Conservation (phyloP, 2,888 invertebrate genomes). For the Mycalesis mineus region DNA sequence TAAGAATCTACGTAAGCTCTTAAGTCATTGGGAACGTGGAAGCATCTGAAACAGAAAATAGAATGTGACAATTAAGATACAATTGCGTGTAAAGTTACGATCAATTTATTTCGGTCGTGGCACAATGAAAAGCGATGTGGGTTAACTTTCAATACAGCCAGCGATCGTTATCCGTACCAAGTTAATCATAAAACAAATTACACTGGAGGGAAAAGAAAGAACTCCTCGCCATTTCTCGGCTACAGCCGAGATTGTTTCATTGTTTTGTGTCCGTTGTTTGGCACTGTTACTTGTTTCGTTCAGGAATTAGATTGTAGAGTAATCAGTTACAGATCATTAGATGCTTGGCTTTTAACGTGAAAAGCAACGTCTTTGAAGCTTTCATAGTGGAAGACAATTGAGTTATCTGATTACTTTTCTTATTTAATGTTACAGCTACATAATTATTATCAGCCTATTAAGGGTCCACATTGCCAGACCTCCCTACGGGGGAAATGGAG, state of each 20-base stretch:
- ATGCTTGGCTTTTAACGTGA: no score
- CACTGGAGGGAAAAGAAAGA: constrained; percentile 10
- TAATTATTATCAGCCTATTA: no score
- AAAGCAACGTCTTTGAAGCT: no score
- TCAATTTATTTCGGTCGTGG: constrained; percentile 14
- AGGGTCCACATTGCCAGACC: no score
- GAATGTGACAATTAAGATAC: background rate
- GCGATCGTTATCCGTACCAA: constrained; percentile 20
- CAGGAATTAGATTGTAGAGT: background rate
- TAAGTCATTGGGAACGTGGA: no score
- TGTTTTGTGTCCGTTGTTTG: constrained; percentile 7
- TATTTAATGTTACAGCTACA: no score
- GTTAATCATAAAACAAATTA: constrained; percentile 22
- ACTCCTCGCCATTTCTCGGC: constrained; percentile 14
- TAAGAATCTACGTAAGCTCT: no score
- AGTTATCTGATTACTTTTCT: no score
- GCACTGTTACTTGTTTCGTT: background rate
- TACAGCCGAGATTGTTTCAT: constrained; percentile 4
- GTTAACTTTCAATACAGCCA: constrained; percentile 21
- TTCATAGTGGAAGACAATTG: no score
- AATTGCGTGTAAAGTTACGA: constrained; percentile 17
- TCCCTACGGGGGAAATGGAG: no score
- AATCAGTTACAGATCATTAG: background rate
- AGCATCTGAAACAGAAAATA: background rate
- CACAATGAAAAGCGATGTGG: constrained; percentile 21